Evolutionary conservation across 2,113 vertebrate species (phyloP), one percentile per base, ranked within the genome.

Genomic region (Falcunculus frontatus): DNA sequence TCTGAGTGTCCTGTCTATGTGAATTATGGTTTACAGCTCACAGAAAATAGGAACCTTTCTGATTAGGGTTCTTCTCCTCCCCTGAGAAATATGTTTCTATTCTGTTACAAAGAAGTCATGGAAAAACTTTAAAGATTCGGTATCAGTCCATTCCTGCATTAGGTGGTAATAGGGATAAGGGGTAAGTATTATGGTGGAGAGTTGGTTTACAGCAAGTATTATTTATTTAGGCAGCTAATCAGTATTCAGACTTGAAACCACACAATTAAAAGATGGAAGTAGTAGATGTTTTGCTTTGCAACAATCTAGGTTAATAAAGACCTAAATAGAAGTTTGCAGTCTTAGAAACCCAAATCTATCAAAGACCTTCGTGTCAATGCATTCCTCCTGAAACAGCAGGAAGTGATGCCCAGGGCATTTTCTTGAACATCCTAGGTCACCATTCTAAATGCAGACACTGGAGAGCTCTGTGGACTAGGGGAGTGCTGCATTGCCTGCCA

Each of bases 111-210:
- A 63, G 39, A 89, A 93, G 84, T 67, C 25, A 10, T 78, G 33
- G 33, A 41, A 82, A 80, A 91, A 53, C 14, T 62, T 47, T 27
- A 21, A 81, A 44, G 65, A 39, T 46, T 50, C 0, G 0, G 0
- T 72, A 44, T 72, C 57, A 59, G 23, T 82, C 44, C 33, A 9
- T 67, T 77, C 19, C 30, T 74, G 39, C 17, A 42, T 49, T 75
- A 87, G 37, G 55, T 35, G 10, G 30, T 63, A 62, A 55, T 41
- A 35, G 1, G 11, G 26, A 37, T 70, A 70, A 59, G 42, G 30
- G 23, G 33, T 37, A 46, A 93, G 29, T 33, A 29, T 72, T 59
- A 39, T 4, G 59, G 39, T 60, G 27, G 26, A 67, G 44, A 88
- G 44, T 33, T 2, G 0, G 29, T 77, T 93, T 87, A 67, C 10